Conservation (phyloP, 2,797 vertebrate genomes). For the Anniella stebbinsi region DNA sequence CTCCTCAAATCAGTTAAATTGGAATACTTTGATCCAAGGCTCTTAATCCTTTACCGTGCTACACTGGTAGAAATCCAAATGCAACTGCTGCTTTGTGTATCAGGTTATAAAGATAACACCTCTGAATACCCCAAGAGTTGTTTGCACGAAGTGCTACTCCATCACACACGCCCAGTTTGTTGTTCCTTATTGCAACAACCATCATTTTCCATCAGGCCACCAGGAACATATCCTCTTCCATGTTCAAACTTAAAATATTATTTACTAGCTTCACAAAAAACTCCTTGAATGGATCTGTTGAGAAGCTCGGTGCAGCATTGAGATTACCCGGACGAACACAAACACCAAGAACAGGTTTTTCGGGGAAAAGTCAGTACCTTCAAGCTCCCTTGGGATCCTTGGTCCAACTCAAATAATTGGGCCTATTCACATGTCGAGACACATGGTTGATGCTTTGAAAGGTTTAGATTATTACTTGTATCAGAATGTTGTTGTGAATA, state of each 20-base stretch:
- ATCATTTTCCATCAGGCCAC: background rate
- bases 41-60: background rate
- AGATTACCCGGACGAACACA: background rate
- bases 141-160: background rate
- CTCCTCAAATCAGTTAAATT: conserved; percentile 5
- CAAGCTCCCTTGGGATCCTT: no score
- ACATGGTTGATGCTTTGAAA: background rate
- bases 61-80: background rate
- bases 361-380: background rate
- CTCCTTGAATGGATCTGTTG: background rate
- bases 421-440: background rate
- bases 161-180: background rate
- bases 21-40: background rate
- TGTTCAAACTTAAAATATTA: background rate
- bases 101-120: background rate
- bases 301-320: background rate
- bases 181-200: background rate
- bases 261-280: background rate
- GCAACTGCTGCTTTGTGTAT: background rate
- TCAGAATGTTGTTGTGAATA: background rate
- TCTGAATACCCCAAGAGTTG: background rate
- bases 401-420: background rate
- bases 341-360: background rate
- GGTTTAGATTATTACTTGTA: background rate
- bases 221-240: background rate